Evolutionary conservation across 2,797 vertebrate genomes (phyloP).

Genomic region (Psittacula derbiana): DNA sequence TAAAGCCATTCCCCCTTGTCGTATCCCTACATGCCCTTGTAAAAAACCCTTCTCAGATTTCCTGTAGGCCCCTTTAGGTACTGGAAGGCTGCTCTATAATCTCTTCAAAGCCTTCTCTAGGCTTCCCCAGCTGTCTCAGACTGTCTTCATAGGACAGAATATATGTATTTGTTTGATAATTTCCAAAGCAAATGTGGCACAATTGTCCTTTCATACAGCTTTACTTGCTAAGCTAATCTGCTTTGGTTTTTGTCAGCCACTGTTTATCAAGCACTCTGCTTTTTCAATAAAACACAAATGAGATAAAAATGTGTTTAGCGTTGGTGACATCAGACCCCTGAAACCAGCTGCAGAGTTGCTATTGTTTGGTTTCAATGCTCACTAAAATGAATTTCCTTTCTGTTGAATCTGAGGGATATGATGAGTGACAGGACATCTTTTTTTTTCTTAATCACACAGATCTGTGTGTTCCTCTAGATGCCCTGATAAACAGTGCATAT

Average conservation of each 20-base stretch:
- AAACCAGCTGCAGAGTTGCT: constrained; percentile 66
- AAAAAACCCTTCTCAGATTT: background rate
- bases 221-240: constrained; percentile 6
- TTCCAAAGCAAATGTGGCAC: background rate
- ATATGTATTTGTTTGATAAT: background rate
- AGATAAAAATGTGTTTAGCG: constrained; percentile 50
- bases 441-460: constrained; percentile 41
- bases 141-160: background rate
- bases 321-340: constrained; percentile 57
- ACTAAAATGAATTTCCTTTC: constrained; percentile 74
- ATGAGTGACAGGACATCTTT: constrained; percentile 52
- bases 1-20: background rate
- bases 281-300: constrained; percentile 50
- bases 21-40: background rate
- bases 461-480: constrained; percentile 65
- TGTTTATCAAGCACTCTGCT: constrained; percentile 26
- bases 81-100: background rate
- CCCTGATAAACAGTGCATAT: constrained; percentile 46
- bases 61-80: background rate
- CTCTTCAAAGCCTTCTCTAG: background rate
- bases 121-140: background rate
- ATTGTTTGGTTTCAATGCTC: constrained; percentile 72
- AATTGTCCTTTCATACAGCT: background rate
- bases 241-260: background rate
- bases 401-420: constrained; percentile 54